A percentile compares a stretch with the other conserved stretches of the same genome.
Evolutionary conservation across 2,113 vertebrate species (phyloP).

Genomic region (Apistogramma diplotaenia): DNA sequence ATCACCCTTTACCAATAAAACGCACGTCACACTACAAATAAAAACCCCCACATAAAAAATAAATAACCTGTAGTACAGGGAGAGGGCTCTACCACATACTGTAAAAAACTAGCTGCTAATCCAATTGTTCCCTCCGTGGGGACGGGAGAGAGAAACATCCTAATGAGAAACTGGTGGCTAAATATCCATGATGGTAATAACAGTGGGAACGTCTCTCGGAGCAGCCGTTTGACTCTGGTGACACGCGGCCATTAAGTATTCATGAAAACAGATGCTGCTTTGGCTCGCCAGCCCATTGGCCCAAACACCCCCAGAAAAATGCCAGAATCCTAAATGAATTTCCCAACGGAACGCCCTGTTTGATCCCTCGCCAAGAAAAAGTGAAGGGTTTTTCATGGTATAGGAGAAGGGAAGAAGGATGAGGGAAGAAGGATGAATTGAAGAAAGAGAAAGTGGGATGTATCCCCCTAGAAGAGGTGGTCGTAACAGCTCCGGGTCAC

Average conservation of each 20-base stretch:
- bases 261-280: conserved; percentile 73
- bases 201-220: conserved; percentile 55
- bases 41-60: conserved; percentile 7
- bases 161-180: conserved; percentile 69
- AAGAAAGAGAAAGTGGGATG: conserved; percentile 8
- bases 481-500: conserved; percentile 32
- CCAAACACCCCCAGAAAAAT: conserved; percentile 50
- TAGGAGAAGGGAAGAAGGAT: not conserved
- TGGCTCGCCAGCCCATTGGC: conserved; percentile 57
- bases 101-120: conserved; percentile 54
- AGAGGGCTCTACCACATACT: conserved; percentile 3
- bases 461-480: conserved; percentile 24
- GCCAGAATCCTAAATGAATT: conserved; percentile 66
- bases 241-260: conserved; percentile 69
- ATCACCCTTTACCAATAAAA: conserved; percentile 32
- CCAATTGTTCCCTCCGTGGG: conserved; percentile 47
- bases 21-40: conserved; percentile 7
- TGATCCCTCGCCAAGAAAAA: conserved; percentile 59
- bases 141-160: conserved; percentile 20
- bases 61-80: not conserved
- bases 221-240: conserved; percentile 66
- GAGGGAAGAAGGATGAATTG: not conserved
- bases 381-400: conserved; percentile 45
- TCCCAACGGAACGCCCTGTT: conserved; percentile 44
- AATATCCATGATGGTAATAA: conserved; percentile 67